A percentile compares a stretch with the other conserved stretches of the same genome.
These are phyloP conservation scores for Phyllotreta cruciferae DNA, from an alignment of 2,888 invertebrate species.

Conservation along the genomic window DNA sequence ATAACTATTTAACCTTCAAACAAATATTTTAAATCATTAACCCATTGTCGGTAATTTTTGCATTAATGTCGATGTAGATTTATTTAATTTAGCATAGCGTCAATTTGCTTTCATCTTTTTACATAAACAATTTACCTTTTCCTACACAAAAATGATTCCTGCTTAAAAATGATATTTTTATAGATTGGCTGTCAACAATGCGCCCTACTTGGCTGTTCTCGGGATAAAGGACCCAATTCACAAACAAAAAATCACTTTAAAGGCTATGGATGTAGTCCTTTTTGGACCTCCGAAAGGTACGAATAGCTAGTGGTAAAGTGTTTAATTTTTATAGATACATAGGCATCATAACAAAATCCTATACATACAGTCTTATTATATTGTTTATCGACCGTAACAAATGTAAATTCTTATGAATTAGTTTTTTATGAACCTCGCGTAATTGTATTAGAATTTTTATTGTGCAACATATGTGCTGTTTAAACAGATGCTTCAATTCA, in stretches of 20 bases:
- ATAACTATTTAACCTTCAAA: background rate
- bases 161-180: constrained; percentile 22
- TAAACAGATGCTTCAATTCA: constrained; percentile 1
- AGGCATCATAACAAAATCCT: background rate
- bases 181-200: constrained; percentile 94
- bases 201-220: constrained; percentile 86
- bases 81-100: too few relatives aligned
- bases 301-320: too few relatives aligned
- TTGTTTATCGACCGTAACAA: constrained; percentile 26
- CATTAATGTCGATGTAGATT: too few relatives aligned
- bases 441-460: background rate
- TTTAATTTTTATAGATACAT: background rate
- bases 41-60: too few relatives aligned
- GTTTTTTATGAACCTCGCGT: constrained; percentile 4
- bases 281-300: constrained; percentile 98
- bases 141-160: background rate
- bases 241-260: constrained; percentile 94
- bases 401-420: constrained; percentile 11
- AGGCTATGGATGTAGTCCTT: constrained; percentile 98
- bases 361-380: constrained; percentile 14
- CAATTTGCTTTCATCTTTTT: background rate
- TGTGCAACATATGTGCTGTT: background rate
- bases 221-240: constrained; percentile 98
- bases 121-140: background rate
- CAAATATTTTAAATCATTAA: background rate